Evolutionary conservation across 1,140 invertebrate species (phyloP).

Genomic region (Radopholus similis): DNA sequence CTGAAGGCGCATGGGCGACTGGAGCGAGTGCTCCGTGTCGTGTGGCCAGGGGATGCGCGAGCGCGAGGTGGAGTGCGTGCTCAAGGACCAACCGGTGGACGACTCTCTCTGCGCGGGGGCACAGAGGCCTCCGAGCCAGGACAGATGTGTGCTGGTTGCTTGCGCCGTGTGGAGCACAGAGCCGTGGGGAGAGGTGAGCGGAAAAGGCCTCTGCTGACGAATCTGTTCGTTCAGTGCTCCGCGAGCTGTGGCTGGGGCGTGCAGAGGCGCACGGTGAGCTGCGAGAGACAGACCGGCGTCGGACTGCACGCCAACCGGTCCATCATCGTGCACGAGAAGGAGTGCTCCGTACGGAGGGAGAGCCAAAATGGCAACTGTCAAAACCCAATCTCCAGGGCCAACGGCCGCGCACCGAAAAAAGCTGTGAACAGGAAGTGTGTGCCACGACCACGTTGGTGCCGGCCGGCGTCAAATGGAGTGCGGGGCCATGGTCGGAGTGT

Average conservation of each 20-base stretch:
- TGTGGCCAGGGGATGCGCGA: constrained; percentile 49
- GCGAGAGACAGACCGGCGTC: constrained; percentile 8
- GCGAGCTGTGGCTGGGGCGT: constrained; percentile 45
- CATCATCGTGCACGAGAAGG: constrained; percentile 35
- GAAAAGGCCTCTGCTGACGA: not conserved
- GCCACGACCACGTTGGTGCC: not conserved
- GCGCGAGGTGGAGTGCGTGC: constrained; percentile 51
- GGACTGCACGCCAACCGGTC: not conserved
- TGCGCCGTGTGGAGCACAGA: constrained; percentile 46
- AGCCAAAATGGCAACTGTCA: no score
- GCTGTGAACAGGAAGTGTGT: constrained; percentile 31
- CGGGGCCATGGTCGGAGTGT: constrained; percentile 51
- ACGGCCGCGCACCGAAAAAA: constrained; percentile 31
- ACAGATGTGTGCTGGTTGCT: constrained; percentile 36
- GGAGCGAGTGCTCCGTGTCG: constrained; percentile 45
- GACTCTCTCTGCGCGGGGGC: constrained; percentile 32
- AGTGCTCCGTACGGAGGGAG: constrained; percentile 35
- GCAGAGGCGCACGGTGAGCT: constrained; percentile 37
- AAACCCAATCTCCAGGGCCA: constrained; percentile 28
- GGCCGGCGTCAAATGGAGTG: constrained; percentile 35
- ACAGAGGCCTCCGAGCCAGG: constrained; percentile 9
- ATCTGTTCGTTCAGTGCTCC: not conserved
- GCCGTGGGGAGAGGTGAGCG: constrained; percentile 39
- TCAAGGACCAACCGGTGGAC: constrained; percentile 49
- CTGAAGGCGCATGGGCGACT: not conserved